Conservation (phyloP, 2,797 vertebrate genomes). For the Todus mexicanus region DNA sequence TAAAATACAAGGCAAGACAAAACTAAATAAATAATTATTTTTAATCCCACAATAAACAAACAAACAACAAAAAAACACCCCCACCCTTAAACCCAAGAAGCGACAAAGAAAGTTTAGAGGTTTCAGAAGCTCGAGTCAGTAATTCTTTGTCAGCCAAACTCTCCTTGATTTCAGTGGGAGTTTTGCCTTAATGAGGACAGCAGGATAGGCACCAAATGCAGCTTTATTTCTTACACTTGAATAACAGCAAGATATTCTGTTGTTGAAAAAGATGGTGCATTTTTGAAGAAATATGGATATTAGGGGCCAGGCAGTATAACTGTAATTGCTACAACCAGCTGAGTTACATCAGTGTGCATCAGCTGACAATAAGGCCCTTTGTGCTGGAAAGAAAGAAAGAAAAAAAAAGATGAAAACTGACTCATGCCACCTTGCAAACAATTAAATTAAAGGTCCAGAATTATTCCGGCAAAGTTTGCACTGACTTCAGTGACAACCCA, state of each 20-base stretch:
- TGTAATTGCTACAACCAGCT: background rate
- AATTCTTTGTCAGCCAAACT: background rate
- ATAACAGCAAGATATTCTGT: background rate
- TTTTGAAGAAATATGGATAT: slow-evolving; percentile 4
- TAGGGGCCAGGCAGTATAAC: background rate
- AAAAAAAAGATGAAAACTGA: background rate
- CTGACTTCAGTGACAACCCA: background rate
- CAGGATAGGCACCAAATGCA: background rate
- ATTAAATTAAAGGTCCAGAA: slow-evolving; percentile 16
- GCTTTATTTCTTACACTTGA: background rate
- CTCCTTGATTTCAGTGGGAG: slow-evolving; percentile 13
- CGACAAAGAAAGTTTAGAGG: background rate
- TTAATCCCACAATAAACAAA: background rate
- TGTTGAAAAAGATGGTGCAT: background rate
- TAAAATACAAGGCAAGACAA: background rate
- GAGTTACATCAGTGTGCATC: background rate
- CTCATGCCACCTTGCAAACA: background rate
- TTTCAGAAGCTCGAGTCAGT: background rate
- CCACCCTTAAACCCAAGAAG: background rate
- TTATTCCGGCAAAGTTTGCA: background rate
- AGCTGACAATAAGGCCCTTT: slow-evolving; percentile 13
- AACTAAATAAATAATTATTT: background rate
- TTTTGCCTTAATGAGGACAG: slow-evolving; percentile 41
- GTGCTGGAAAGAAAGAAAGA: background rate
- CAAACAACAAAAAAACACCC: background rate